These are phyloP conservation scores for Pelecanoides urinatrix DNA, from an alignment of 2,113 vertebrate species.

Conservation along the genomic window DNA sequence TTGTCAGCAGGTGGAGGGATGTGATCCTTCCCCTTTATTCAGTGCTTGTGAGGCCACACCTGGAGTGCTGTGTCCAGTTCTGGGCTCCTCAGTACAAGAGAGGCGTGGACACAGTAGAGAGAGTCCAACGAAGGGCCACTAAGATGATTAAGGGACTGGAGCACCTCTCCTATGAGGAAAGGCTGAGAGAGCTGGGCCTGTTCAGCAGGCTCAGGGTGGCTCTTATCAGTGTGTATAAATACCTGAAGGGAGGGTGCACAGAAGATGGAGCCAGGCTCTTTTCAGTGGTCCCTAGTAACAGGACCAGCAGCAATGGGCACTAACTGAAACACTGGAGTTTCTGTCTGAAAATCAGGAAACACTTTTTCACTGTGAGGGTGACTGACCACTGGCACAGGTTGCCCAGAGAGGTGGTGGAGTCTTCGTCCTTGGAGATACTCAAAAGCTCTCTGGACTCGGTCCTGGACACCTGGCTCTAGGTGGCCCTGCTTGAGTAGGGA, in stretches of 20 bases:
- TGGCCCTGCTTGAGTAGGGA: background rate
- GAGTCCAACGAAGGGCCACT: background rate
- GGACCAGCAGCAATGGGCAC: background rate
- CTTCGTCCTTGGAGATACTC: background rate
- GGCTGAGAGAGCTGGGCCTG: background rate
- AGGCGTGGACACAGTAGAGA: background rate
- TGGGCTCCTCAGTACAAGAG: background rate
- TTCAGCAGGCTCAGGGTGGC: background rate
- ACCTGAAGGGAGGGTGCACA: background rate
- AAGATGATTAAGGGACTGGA: background rate
- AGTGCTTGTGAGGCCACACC: background rate
- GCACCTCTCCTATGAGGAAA: background rate
- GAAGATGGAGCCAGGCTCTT: background rate
- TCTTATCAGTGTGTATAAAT: background rate
- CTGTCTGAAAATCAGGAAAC: background rate
- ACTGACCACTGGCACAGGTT: background rate
- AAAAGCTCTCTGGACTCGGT: background rate
- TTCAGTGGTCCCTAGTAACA: background rate
- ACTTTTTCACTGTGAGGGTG: background rate
- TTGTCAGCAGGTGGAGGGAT: background rate
- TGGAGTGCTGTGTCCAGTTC: background rate
- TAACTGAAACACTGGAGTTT: background rate
- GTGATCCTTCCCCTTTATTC: background rate
- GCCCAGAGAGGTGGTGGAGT: background rate
- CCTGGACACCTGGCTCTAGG: background rate